Conservation (phyloP, 2,888 invertebrate genomes). For the Tinea trinotella region DNA sequence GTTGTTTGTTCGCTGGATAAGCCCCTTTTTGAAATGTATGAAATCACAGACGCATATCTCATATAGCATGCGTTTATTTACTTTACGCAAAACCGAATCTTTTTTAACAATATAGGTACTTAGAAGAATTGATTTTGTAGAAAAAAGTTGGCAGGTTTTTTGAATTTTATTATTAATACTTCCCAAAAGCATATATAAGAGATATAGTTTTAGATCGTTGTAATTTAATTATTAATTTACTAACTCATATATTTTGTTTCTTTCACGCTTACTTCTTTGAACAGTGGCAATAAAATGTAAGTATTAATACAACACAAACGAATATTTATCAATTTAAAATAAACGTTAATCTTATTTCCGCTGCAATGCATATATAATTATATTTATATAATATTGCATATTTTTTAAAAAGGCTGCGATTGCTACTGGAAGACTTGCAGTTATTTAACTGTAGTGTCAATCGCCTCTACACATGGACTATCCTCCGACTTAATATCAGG, state of each 20-base stretch:
- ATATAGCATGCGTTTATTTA: background rate
- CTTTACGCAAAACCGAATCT: too few species aligned
- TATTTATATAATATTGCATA: too few species aligned
- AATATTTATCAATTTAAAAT: background rate
- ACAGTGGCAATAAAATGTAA: conserved; percentile 66
- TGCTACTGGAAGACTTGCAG: too few species aligned
- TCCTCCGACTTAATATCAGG: too few species aligned
- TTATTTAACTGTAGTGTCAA: too few species aligned
- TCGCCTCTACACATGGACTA: too few species aligned
- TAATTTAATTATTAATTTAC: background rate
- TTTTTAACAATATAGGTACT: background rate
- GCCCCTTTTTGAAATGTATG: conserved; percentile 1
- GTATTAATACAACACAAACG: conserved; percentile 32
- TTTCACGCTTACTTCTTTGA: conserved; percentile 41
- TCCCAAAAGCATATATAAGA: too few species aligned
- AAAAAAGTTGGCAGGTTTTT: conserved; percentile 9
- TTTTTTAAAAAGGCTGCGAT: too few species aligned
- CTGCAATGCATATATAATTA: too few species aligned
- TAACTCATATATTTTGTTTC: conserved; percentile 31
- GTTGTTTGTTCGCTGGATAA: conserved; percentile 17
- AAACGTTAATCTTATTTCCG: background rate
- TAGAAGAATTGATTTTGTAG: background rate
- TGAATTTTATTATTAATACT: background rate
- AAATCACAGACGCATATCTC: background rate
- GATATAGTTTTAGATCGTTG: too few species aligned